Conservation (phyloP, 2,113 vertebrate species). For the Ophthalmolycus amberensis region DNA sequence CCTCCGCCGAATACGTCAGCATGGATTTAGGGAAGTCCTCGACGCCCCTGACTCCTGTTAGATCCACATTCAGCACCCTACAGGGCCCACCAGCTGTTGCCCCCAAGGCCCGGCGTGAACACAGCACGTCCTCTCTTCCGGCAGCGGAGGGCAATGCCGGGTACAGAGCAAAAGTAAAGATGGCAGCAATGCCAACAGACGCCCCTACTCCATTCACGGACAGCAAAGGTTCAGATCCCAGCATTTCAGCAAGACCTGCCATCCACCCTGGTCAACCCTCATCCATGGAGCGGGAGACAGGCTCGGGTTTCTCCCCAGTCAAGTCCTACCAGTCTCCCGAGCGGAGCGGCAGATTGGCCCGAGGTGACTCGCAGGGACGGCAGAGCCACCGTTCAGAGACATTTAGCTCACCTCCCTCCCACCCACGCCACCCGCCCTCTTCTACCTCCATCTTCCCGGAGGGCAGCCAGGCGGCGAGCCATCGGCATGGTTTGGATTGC, state of each 20-base stretch:
- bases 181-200: constrained; percentile 59
- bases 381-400: constrained; percentile 79
- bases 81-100: constrained; percentile 63
- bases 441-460: constrained; percentile 77
- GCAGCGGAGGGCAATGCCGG: constrained; percentile 66
- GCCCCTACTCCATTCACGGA: constrained; percentile 61
- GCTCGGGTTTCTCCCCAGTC: constrained; percentile 72
- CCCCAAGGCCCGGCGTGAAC: constrained; percentile 71
- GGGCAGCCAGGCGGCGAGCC: constrained; percentile 66
- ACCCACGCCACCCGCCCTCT: constrained; percentile 67
- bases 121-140: constrained; percentile 58
- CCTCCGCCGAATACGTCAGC: constrained; percentile 83
- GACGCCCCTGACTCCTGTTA: constrained; percentile 62
- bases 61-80: constrained; percentile 72
- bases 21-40: constrained; percentile 82
- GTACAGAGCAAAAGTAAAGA: constrained; percentile 70
- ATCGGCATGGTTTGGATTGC: constrained; percentile 77
- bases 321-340: constrained; percentile 80
- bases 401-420: constrained; percentile 70
- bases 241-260: constrained; percentile 64
- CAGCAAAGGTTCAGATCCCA: constrained; percentile 69
- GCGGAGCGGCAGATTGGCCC: constrained; percentile 62
- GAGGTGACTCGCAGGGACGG: constrained; percentile 70
- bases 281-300: constrained; percentile 71
- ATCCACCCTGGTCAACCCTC: constrained; percentile 58